Evolutionary conservation across 2,888 invertebrate species (phyloP).

Genomic region (Ochropleura plecta): DNA sequence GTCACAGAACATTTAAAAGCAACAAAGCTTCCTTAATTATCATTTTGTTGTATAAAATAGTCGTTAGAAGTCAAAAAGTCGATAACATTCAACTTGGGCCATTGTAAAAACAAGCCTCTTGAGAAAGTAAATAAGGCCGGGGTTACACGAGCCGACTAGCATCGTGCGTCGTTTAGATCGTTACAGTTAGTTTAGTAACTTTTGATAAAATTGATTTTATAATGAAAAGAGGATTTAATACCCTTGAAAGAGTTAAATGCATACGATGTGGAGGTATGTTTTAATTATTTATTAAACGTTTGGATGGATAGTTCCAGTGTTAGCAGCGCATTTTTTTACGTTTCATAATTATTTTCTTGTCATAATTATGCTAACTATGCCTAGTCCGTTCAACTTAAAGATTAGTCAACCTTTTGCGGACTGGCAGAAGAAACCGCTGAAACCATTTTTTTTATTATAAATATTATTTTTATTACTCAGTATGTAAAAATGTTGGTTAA

Average conservation of each 20-base stretch:
- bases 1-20: constrained; percentile 74
- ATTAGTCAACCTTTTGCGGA: not conserved
- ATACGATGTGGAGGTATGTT: not conserved
- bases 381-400: accelerated
- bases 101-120: constrained; percentile 83
- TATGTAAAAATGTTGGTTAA: too few relatives aligned
- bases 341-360: not conserved
- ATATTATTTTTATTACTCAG: too few relatives aligned
- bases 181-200: constrained; percentile 17
- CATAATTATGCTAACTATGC: not conserved
- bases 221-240: not conserved
- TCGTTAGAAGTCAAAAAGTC: constrained; percentile 86
- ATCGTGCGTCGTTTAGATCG: constrained; percentile 54
- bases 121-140: constrained; percentile 74
- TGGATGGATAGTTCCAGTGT: not conserved
- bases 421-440: too few relatives aligned
- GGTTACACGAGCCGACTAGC: constrained; percentile 60
- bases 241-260: not conserved
- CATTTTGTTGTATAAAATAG: constrained; percentile 88
- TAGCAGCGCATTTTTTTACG: not conserved
- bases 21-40: constrained; percentile 83
- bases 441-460: too few relatives aligned
- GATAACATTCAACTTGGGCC: constrained; percentile 83
- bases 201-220: not conserved
- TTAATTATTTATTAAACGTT: not conserved